Evolutionary conservation across 2,113 vertebrate genomes (phyloP), one percentile per base, ranked within the genome.

Genomic region (Hippocampus barbouri): DNA sequence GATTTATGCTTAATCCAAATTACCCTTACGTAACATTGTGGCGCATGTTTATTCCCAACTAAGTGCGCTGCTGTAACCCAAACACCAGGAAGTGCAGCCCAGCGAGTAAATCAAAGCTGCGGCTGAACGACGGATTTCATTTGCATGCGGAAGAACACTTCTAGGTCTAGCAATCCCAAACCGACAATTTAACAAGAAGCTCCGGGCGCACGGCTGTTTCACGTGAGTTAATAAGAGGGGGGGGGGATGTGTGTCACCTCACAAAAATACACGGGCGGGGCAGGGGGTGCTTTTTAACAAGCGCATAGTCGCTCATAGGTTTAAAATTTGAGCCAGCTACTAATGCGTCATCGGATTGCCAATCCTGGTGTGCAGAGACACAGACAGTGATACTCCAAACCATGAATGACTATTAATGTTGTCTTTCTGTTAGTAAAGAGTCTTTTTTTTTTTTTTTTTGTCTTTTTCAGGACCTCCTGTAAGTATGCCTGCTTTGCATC

Each of bases 391-490:
- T 30, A 38, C 34, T 38, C 34, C 34, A 38, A 38, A 6, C 34
- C 34, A 38, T 38, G 11, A 25, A n/a, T n/a, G n/a, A 25, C 21
- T n/a, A 23, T 20, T 11, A 11, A 49, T 54, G 16, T 21, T 77
- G 77, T 82, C 79, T 80, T 79, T 73, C 77, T 38, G 73, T 77
- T 87, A 79, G 87, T 66, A 69, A 45, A 8, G 74, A 8, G 72
- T 0, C 68, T 74, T 73, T 65, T 66, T 79, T 51, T 23, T 51
- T 23, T 25, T 56, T 9, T 15, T 23, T 53, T 38, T 89, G 30
- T 92, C 79, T 93, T 78, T 80, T 83, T 77, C 88, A 99, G 97
- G 97, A 93, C 94, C 94, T 93, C 94, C 96, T 94, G 97, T 99
- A 97, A 99, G 96, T 99, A 99, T 79, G 40, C 68, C 77, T 67